phyloP scores from a whole-genome alignment of 1,140 invertebrate genomes.

The Dolichoris vasculosae region DNA sequence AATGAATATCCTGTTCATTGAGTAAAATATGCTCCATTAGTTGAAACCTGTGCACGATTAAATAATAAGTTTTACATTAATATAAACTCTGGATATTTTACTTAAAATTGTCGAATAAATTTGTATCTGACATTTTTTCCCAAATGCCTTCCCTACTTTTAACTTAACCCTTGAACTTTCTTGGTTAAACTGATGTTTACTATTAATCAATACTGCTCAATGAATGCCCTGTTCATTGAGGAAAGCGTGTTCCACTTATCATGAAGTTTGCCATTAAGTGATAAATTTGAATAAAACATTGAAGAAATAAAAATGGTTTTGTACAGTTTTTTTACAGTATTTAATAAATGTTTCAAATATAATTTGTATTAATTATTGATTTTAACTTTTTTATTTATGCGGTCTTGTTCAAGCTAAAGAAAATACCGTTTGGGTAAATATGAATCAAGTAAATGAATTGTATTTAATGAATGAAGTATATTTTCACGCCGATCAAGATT shows the following conservation, averaged over 20 bases:
- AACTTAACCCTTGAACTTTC: conserved; percentile 51
- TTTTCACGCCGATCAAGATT: conserved; percentile 15
- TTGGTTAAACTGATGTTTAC: conserved; percentile 46
- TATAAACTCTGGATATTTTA: neutral
- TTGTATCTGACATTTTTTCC: neutral
- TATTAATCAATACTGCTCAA: conserved; percentile 53
- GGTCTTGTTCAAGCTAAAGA: neutral
- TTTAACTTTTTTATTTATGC: neutral
- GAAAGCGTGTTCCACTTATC: conserved; percentile 44
- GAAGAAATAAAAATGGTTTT: neutral
- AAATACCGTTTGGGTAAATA: neutral
- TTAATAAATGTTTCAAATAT: neutral
- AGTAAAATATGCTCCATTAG: conserved; percentile 4
- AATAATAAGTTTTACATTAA: neutral
- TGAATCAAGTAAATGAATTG: neutral
- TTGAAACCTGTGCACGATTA: neutral
- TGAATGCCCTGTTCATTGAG: conserved; percentile 51
- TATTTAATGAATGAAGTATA: conserved; percentile 20
- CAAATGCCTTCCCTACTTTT: conserved; percentile 18
- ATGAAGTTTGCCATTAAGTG: conserved; percentile 36
- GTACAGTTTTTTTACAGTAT: neutral
- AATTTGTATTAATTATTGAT: neutral
- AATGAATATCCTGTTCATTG: conserved; percentile 26
- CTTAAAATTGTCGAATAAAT: neutral
- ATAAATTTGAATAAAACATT: conserved; percentile 33